Percentiles rank a stretch among this genome's conserved stretches.
Conservation (phyloP, 2,888 invertebrate genomes). For the Adelognathus sp. region DNA sequence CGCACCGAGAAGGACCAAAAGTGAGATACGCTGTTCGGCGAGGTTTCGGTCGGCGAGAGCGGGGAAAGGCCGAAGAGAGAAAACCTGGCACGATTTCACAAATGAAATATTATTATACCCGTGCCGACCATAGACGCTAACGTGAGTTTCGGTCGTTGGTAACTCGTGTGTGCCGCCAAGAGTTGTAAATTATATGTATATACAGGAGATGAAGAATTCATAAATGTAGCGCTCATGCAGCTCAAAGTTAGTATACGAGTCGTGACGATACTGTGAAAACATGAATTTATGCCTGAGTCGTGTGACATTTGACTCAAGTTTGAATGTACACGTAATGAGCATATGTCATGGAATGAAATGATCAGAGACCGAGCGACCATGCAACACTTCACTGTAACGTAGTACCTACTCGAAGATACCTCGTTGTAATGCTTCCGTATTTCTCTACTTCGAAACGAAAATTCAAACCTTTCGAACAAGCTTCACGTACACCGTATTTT, state of each 20-base stretch:
- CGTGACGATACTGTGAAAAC: too few relatives aligned
- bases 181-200: constrained; percentile 30
- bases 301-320: too few relatives aligned
- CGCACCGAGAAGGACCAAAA: constrained; percentile 48
- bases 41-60: constrained; percentile 13
- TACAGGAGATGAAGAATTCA: background rate
- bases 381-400: too few relatives aligned
- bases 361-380: too few relatives aligned
- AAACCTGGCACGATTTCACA: constrained; percentile 67
- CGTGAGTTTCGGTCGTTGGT: constrained; percentile 20
- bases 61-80: constrained; percentile 1
- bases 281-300: too few relatives aligned
- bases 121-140: constrained; percentile 52
- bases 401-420: too few relatives aligned
- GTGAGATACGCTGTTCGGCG: constrained; percentile 44
- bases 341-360: too few relatives aligned
- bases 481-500: too few relatives aligned
- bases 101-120: constrained; percentile 73
- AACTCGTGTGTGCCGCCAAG: constrained; percentile 48
- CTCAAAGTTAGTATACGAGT: background rate
- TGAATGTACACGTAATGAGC: too few relatives aligned
- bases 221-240: background rate
- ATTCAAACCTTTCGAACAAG: too few relatives aligned
- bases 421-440: too few relatives aligned
- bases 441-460: too few relatives aligned